These are phyloP conservation scores for Microcaecilia unicolor DNA, from an alignment of 2,797 vertebrate genomes.

Conservation along the genomic window DNA sequence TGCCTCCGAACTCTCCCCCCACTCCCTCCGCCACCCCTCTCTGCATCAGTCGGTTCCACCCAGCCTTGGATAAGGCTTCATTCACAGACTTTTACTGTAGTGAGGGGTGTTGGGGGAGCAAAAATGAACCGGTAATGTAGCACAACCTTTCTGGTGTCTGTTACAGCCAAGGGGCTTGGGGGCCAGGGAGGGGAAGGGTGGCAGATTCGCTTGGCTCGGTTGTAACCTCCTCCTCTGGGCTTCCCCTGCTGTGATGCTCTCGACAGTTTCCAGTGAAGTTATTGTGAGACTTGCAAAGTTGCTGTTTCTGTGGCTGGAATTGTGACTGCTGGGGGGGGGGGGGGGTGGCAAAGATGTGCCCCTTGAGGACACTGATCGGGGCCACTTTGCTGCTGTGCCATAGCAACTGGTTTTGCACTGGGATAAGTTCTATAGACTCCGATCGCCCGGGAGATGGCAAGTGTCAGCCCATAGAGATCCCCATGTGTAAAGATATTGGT, in stretches of 20 bases:
- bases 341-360: neutral
- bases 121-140: too few relatives aligned
- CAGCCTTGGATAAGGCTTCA: too few relatives aligned
- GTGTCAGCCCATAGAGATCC: slow-evolving; percentile 89
- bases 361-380: neutral
- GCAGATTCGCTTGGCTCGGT: slow-evolving; percentile 2
- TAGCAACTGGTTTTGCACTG: slow-evolving; percentile 42
- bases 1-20: too few relatives aligned
- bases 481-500: slow-evolving; percentile 92
- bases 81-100: too few relatives aligned
- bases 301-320: slow-evolving; percentile 11
- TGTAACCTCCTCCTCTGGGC: too few relatives aligned
- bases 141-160: too few relatives aligned
- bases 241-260: slow-evolving; percentile 1
- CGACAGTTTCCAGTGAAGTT: slow-evolving; percentile 21
- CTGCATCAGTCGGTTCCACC: too few relatives aligned
- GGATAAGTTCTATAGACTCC: slow-evolving; percentile 82
- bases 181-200: neutral
- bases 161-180: too few relatives aligned
- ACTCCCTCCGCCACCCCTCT: too few relatives aligned
- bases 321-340: slow-evolving; percentile 3
- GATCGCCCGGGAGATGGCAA: slow-evolving; percentile 81
- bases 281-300: neutral
- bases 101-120: too few relatives aligned
- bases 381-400: slow-evolving; percentile 33